phyloP scores from a whole-genome alignment of 1,140 invertebrate species.

The Trachymyrmex septentrionalis region DNA sequence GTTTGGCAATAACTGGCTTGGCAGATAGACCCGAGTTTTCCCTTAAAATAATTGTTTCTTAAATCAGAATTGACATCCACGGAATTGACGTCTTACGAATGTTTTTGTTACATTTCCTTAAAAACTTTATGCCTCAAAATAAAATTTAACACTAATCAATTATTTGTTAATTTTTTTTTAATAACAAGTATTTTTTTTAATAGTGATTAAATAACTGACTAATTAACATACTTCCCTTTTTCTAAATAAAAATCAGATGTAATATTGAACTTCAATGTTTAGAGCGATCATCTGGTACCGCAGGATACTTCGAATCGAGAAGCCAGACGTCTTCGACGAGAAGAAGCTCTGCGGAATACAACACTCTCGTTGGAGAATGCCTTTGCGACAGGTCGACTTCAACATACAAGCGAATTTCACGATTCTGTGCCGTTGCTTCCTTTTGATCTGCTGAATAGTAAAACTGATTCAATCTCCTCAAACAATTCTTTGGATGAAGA shows the following conservation, averaged over 20 bases:
- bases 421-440: conserved; percentile 81
- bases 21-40: conserved; percentile 61
- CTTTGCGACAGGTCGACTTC: conserved; percentile 69
- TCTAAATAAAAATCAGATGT: background rate
- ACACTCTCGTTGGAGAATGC: conserved; percentile 73
- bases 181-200: background rate
- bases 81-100: background rate
- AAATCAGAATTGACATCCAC: conserved; percentile 37
- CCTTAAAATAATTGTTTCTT: conserved; percentile 71
- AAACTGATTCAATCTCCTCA: background rate
- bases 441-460: conserved; percentile 33
- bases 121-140: background rate
- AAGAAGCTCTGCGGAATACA: conserved; percentile 74
- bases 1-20: conserved; percentile 68
- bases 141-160: conserved; percentile 10
- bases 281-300: background rate
- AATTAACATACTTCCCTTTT: background rate
- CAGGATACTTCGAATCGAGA: conserved; percentile 25
- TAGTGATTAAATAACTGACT: background rate
- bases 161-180: background rate
- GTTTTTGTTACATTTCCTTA: conserved; percentile 9
- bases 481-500: conserved; percentile 8
- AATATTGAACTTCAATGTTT: conserved; percentile 16
- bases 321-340: conserved; percentile 66
- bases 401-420: conserved; percentile 84